Evolutionary conservation across 2,113 vertebrate species (phyloP), one percentile per base, ranked within the genome.

Genomic region (Pelusios castaneus): DNA sequence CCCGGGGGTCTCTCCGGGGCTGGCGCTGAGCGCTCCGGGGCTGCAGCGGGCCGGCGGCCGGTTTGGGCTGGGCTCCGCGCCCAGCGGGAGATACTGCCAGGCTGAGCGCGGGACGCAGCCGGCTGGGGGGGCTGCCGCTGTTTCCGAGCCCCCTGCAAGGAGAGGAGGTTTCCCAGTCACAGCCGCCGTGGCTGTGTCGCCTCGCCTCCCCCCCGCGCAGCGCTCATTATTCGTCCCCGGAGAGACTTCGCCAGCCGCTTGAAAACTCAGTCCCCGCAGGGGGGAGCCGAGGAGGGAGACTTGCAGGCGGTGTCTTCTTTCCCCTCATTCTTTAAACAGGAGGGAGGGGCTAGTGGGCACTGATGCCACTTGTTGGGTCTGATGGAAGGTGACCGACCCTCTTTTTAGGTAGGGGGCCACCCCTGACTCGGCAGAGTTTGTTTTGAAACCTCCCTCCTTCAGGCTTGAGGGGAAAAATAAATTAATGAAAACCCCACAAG

Each of bases 321-420:
- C 93, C 86, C 91, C 94, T 89, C 95, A 60, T 91, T 60, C 0
- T 84, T 91, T 24, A 79, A 75, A 43, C 60, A 80, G 77, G 85
- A 14, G 82, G 41, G 34, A 43, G 55, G 16, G 21, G 45, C 25
- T 22, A 55, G 25, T 45, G 58, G 75, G 47, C 60, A 54, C 34
- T n/a, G 1, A 41, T 31, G 86, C 41, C 96, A 97, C 97, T 97
- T 97, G 97, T 97, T 97, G 97, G 96, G 49, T 90, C 85, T 56
- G 45, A 88, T 83, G 76, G 92, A 80, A 85, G 80, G n/a, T 52
- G 86, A 29, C 80, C 29, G 86, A 29, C 80, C 29, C 0, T 70
- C 83, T 73, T 31, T 5, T 82, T 82, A 75, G 27, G 75, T 84
- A 8, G 76, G 79, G 29, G 90, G 41, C 84, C 2, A 51, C 79